Base-by-base conservation (phyloP, 2,888 invertebrate species). In the Heliconius sara region DNA sequence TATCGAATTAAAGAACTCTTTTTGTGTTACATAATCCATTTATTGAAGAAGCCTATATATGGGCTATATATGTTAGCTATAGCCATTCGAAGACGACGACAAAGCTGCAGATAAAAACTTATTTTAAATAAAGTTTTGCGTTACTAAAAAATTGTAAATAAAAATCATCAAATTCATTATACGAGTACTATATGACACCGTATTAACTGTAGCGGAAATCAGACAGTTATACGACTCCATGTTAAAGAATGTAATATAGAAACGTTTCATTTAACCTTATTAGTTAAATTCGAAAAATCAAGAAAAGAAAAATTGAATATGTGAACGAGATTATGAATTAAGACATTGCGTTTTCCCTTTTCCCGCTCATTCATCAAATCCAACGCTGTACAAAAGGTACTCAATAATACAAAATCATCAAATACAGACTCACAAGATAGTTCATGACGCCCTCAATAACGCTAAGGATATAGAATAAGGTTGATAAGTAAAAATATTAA, bases 401-500 rank as follows among this genome's bases (percentile, higher is more conserved):
- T 34, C 22, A 34, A 34, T 68, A 10, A 39, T n/a, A 43, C 22
- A 68, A 68, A 13, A n/a, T 43, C n/a, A 43, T 25, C 10, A 2
- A 68, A 68, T 39, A 43, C 1, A 25, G 63, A 39, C n/a, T 57
- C 27, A 39, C 65, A 47, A 63, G 65, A 75, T 43, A 75, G 75
- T 66, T 65, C 65, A 78, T 73, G 4, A 30, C 30, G 60, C 67
- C 77, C 77, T 77, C 57, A 39, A 60, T 68, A 74, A 57, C 25
- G 66, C 43, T 27, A 30, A 75, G 47, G 75, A 75, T 75, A n/a
- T 34, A 73, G n/a, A 60, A 60, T 65, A 75, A 66, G n/a, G 39
- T 39, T 22, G 47, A 75, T 66, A 75, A 65, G 65, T 75, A 65
- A 75, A 19, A 75, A 47, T 25, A 60, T 65, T 47, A 79, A 80